Percentiles rank a stretch among this genome's conserved stretches.
Conservation (phyloP, 1,140 invertebrate species). For the Polypedilum pembai region DNA sequence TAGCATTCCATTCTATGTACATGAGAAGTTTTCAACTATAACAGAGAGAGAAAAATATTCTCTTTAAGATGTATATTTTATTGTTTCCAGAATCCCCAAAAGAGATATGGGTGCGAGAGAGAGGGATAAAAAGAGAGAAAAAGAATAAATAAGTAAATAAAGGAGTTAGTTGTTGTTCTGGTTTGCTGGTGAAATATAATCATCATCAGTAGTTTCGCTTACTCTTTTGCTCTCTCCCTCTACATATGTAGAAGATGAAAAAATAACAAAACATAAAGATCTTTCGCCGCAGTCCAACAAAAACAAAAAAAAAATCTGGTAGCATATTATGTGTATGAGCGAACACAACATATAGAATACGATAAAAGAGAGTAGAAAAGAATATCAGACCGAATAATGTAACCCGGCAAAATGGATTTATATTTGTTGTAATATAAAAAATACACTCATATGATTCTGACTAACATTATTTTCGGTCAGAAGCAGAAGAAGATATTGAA, state of each 20-base stretch:
- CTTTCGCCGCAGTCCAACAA: constrained; percentile 9
- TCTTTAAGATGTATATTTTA: too few relatives aligned
- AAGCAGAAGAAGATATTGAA: too few relatives aligned
- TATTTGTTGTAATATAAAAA: constrained; percentile 13
- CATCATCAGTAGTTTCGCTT: background rate
- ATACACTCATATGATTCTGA: constrained; percentile 12
- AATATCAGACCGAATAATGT: background rate
- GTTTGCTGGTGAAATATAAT: constrained; percentile 6
- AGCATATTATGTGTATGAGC: background rate
- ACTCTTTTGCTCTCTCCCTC: background rate
- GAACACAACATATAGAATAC: too few relatives aligned
- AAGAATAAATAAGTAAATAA: background rate
- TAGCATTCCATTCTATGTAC: background rate
- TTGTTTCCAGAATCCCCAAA: too few relatives aligned
- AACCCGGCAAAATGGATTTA: background rate
- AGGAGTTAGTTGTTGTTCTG: background rate
- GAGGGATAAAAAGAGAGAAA: too few relatives aligned
- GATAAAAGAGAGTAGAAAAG: background rate
- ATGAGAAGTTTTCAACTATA: background rate
- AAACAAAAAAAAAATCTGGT: constrained; percentile 11
- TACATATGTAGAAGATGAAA: background rate
- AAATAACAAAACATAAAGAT: background rate
- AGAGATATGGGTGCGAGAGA: too few relatives aligned
- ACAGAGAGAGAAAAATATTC: too few relatives aligned
- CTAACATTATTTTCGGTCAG: background rate